A percentile compares a stretch with the other conserved stretches of the same genome.
Evolutionary conservation across 2,113 vertebrate genomes (phyloP).

Genomic region (Apodemus speciosus): DNA sequence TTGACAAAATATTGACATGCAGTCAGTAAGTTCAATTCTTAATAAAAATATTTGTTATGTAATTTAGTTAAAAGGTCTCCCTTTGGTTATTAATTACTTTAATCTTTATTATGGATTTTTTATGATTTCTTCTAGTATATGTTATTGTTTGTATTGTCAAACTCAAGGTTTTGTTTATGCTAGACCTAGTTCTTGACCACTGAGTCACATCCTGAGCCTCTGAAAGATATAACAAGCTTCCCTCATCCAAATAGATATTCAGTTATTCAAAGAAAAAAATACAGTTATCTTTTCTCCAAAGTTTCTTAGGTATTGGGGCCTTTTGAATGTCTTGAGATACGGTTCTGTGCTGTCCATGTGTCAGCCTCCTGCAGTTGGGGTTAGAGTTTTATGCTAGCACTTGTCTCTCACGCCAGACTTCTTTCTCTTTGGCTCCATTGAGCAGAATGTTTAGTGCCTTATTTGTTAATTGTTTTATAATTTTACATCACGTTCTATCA

Average conservation of each 20-base stretch:
- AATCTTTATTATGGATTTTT: not conserved
- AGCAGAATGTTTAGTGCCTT: not conserved
- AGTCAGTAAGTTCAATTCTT: not conserved
- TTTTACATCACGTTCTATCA: not conserved
- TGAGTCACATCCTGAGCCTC: not conserved
- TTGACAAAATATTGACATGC: not conserved
- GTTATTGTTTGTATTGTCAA: not conserved
- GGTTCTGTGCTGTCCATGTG: not conserved
- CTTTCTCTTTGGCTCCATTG: conserved; percentile 4
- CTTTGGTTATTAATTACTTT: conserved; percentile 31
- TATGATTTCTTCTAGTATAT: not conserved
- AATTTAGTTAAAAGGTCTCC: not conserved
- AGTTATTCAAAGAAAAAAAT: not conserved
- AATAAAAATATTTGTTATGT: not conserved
- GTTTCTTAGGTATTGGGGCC: not conserved
- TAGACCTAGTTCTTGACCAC: not conserved
- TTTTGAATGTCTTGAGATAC: not conserved
- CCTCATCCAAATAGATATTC: not conserved
- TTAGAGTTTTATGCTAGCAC: not conserved
- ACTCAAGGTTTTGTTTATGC: not conserved
- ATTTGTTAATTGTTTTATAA: not conserved
- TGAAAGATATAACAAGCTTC: not conserved
- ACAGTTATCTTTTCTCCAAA: not conserved
- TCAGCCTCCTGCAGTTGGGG: not conserved
- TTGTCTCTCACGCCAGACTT: not conserved